These are phyloP conservation scores for Calephelis virginiensis DNA, from an alignment of 1,140 invertebrate species.

Conservation along the genomic window DNA sequence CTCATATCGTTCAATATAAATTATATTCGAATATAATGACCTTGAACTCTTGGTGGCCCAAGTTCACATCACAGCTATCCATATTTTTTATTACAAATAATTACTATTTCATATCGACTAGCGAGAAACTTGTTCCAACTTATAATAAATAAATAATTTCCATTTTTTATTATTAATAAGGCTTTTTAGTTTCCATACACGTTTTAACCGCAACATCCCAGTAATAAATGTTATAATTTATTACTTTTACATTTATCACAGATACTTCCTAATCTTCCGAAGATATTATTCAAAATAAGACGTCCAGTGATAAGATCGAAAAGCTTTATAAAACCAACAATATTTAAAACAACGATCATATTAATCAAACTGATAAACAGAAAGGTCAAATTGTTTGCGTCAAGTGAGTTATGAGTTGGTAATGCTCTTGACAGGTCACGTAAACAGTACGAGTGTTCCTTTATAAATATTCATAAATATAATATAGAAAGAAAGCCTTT, in stretches of 20 bases:
- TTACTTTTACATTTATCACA: conserved; percentile 26
- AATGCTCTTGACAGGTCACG: conserved; percentile 46
- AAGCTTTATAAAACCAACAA: conserved; percentile 34
- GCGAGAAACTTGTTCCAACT: too few relatives aligned
- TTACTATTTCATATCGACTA: too few relatives aligned
- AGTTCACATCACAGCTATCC: too few relatives aligned
- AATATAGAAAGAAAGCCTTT: conserved; percentile 17
- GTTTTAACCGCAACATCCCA: neutral
- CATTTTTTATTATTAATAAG: neutral
- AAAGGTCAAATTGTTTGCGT: conserved; percentile 46
- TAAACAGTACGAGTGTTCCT: conserved; percentile 32
- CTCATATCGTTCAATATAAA: too few relatives aligned
- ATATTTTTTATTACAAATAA: too few relatives aligned
- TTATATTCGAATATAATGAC: too few relatives aligned
- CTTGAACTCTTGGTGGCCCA: too few relatives aligned
- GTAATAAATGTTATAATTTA: conserved; percentile 19
- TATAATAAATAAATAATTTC: too few relatives aligned
- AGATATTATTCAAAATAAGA: conserved; percentile 19
- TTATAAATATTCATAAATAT: conserved; percentile 31
- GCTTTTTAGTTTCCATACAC: neutral
- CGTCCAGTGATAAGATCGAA: conserved; percentile 24
- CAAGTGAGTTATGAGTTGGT: conserved; percentile 43
- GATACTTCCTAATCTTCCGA: neutral
- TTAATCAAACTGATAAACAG: conserved; percentile 52
- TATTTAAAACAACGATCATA: conserved; percentile 43